Percentiles rank a stretch among this genome's conserved stretches.
phyloP scores from a whole-genome alignment of 2,888 invertebrate species.

The Lysandra coridon region DNA sequence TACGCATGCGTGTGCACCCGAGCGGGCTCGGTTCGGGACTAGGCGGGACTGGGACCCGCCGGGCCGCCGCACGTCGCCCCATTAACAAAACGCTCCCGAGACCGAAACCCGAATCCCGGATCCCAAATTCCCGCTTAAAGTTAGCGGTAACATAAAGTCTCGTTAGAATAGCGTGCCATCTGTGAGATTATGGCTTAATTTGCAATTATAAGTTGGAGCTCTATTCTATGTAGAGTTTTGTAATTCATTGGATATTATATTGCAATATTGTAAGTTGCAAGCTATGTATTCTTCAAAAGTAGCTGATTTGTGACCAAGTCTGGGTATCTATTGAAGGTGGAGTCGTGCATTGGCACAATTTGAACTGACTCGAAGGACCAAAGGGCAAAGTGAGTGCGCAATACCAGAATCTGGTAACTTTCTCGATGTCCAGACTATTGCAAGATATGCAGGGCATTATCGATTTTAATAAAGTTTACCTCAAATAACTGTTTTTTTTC shows the following conservation, averaged over 20 bases:
- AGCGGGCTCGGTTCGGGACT: conserved; percentile 64
- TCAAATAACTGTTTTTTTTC: too few species aligned
- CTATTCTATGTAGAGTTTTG: conserved; percentile 1
- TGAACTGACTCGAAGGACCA: background rate
- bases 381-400: background rate
- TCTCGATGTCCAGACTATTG: too few species aligned
- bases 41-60: conserved; percentile 37
- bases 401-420: background rate
- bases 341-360: background rate
- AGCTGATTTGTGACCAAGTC: background rate
- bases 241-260: background rate
- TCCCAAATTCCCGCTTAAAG: background rate
- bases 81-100: conserved; percentile 15
- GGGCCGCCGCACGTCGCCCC: background rate
- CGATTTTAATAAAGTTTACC: too few species aligned
- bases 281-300: background rate
- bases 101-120: conserved; percentile 15
- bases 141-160: background rate
- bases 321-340: background rate
- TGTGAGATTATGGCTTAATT: background rate
- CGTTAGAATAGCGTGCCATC: conserved; percentile 4
- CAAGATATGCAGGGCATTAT: too few species aligned
- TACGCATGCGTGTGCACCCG: conserved; percentile 63
- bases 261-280: background rate
- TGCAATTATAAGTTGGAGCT: background rate